Evolutionary conservation across 2,888 invertebrate species (phyloP).

Genomic region (Tetragonisca angustula): DNA sequence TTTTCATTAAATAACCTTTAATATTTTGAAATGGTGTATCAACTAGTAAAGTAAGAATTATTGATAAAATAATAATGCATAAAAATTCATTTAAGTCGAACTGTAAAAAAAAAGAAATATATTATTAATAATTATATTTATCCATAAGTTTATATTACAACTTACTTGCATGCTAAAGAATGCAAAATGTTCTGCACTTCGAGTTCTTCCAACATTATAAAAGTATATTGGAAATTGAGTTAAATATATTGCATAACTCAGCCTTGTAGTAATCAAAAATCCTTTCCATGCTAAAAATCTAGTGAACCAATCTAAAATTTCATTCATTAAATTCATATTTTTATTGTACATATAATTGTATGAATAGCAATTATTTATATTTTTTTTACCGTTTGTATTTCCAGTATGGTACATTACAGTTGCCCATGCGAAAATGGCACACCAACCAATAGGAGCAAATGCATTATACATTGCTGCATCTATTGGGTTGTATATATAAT

Average conservation of each 20-base stretch:
- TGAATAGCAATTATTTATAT: not conserved
- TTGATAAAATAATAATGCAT: conserved; percentile 86
- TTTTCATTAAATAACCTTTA: conserved; percentile 85
- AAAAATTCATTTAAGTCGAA: conserved; percentile 87
- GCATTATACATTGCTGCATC: conserved; percentile 90
- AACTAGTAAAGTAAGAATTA: conserved; percentile 87
- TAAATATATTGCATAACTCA: conserved; percentile 89
- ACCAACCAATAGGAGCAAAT: conserved; percentile 89
- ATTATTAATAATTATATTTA: conserved; percentile 10
- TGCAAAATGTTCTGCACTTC: conserved; percentile 86
- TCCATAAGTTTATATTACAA: conserved; percentile 26
- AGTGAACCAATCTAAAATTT: conserved; percentile 85
- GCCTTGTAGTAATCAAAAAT: conserved; percentile 88
- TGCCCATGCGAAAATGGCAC: conserved; percentile 88
- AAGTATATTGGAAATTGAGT: conserved; percentile 90
- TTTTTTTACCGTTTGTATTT: conserved; percentile 81
- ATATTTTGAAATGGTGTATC: conserved; percentile 90
- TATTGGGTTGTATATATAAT: conserved; percentile 87
- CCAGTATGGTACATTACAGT: conserved; percentile 88
- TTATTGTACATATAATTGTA: not conserved
- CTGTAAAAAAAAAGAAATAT: conserved; percentile 80
- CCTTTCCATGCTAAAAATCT: conserved; percentile 86
- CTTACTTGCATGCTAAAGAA: conserved; percentile 86
- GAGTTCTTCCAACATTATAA: conserved; percentile 88
- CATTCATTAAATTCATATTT: not conserved